These are phyloP conservation scores for Hirtodrosophila duncani DNA, from an alignment of 2,888 invertebrate species.

Conservation along the genomic window DNA sequence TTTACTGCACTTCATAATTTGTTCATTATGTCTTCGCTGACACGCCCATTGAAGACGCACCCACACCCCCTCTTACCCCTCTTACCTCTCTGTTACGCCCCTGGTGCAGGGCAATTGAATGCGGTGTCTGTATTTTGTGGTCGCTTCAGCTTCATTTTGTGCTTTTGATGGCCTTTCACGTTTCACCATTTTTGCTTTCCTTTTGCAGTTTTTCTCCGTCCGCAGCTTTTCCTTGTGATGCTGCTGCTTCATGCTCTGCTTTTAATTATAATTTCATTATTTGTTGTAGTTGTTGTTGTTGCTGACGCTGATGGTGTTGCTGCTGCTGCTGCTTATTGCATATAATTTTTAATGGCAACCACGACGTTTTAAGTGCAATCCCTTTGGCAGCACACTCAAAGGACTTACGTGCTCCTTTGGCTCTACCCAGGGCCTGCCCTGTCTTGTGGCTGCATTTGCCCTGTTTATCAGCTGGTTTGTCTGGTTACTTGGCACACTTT, in stretches of 20 bases:
- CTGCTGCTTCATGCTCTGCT: conserved; percentile 2
- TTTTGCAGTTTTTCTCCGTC: not conserved
- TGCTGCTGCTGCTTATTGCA: conserved; percentile 39
- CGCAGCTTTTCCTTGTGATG: not conserved
- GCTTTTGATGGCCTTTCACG: conserved; percentile 50
- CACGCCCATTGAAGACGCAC: not conserved
- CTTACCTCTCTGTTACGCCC: not conserved
- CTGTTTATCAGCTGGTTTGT: conserved; percentile 9
- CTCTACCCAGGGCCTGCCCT: not conserved
- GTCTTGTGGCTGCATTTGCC: conserved; percentile 26
- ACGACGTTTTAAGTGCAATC: conserved; percentile 54
- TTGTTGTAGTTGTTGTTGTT: conserved; percentile 42
- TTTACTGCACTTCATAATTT: conserved; percentile 67
- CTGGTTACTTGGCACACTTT: conserved; percentile 34
- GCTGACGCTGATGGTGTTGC: not conserved
- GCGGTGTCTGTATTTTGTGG: conserved; percentile 57
- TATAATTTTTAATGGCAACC: conserved; percentile 62
- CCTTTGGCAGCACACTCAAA: not conserved
- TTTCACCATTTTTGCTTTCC: conserved; percentile 2
- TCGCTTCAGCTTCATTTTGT: conserved; percentile 46
- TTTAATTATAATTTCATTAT: conserved; percentile 70
- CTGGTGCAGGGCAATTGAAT: conserved; percentile 33
- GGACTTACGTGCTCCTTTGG: too few relatives aligned
- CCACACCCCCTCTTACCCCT: not conserved
- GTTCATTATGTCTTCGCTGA: conserved; percentile 48